These are phyloP conservation scores for Buathra laborator DNA, from an alignment of 2,888 invertebrate species.

Conservation along the genomic window DNA sequence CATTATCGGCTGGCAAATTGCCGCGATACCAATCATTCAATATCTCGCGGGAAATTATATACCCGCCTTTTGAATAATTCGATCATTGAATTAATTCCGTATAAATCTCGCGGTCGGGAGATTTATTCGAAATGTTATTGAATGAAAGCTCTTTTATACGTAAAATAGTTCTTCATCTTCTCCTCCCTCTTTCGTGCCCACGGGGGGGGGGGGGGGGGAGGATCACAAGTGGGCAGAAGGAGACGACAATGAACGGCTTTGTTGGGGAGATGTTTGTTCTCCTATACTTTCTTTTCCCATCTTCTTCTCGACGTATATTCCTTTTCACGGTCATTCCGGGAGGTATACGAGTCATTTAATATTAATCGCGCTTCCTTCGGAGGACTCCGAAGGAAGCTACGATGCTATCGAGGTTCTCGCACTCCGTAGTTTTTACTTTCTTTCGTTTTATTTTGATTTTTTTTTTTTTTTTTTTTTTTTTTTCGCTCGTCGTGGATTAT, in stretches of 20 bases:
- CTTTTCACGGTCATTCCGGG: conserved; percentile 61
- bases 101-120: neutral
- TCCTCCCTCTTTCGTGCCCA: neutral
- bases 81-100: neutral
- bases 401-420: conserved; percentile 14
- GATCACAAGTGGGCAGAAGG: neutral
- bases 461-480: neutral
- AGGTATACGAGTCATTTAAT: conserved; percentile 47
- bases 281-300: conserved; percentile 5
- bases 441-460: conserved; percentile 17
- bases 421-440: conserved; percentile 7
- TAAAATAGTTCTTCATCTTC: conserved; percentile 1
- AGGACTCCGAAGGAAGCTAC: no score
- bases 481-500: conserved; percentile 51
- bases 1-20: conserved; percentile 39
- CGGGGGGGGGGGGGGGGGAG: neutral
- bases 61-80: neutral
- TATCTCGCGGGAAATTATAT: no score
- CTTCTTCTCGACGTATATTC: conserved; percentile 40
- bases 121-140: neutral
- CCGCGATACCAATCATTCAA: neutral
- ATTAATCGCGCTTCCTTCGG: conserved; percentile 33
- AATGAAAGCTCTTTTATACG: neutral
- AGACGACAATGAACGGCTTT: conserved; percentile 75
- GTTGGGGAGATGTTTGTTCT: conserved; percentile 63